phyloP scores from a whole-genome alignment of 2,113 vertebrate species.

The Pelecanoides urinatrix region DNA sequence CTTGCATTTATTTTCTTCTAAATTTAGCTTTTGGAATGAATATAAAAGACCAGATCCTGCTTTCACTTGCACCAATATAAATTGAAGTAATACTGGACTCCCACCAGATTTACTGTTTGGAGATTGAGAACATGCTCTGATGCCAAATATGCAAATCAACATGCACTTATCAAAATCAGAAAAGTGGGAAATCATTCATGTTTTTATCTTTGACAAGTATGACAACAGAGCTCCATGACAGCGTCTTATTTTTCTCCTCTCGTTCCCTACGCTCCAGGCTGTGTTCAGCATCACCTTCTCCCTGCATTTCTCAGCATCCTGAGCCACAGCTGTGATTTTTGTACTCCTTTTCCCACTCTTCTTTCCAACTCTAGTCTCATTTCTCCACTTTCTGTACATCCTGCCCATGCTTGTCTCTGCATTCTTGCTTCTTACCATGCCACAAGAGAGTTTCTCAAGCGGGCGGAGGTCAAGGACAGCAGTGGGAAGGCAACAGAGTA shows the following conservation, averaged over 20 bases:
- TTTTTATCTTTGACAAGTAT: background rate
- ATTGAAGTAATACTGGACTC: background rate
- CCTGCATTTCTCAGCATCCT: background rate
- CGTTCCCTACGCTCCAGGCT: background rate
- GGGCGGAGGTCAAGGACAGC: background rate
- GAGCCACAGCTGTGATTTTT: background rate
- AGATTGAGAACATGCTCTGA: background rate
- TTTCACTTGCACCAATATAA: background rate
- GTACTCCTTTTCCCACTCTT: background rate
- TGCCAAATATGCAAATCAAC: slow-evolving; percentile 24
- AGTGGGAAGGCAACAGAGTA: background rate
- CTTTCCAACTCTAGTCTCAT: background rate
- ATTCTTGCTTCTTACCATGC: background rate
- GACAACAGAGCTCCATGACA: background rate
- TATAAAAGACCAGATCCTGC: background rate
- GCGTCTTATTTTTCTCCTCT: background rate
- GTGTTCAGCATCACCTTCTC: background rate
- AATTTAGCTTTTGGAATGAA: slow-evolving; percentile 7
- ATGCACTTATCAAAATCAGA: background rate
- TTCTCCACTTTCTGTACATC: background rate
- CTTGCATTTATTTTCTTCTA: slow-evolving; percentile 19
- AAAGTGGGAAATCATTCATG: slow-evolving; percentile 6
- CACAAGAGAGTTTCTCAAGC: background rate
- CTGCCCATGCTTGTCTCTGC: background rate
- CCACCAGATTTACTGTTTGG: background rate